Base-by-base conservation (phyloP, 2,888 invertebrate genomes). In the Gerris lacustris region DNA sequence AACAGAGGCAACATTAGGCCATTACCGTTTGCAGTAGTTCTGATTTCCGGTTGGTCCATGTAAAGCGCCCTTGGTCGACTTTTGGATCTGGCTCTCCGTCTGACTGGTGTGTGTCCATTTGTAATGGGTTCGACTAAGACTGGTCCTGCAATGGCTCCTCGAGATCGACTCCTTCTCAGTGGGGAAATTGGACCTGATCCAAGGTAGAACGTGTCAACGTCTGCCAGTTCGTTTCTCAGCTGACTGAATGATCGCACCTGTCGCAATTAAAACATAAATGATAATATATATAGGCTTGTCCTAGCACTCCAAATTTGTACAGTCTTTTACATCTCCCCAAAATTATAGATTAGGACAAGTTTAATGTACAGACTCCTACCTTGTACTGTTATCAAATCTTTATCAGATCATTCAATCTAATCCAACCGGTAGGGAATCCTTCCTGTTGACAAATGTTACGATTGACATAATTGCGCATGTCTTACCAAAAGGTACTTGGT, bases 241-340 rank as follows among this genome's bases (percentile, higher is more conserved):
- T 96, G 96, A 0, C 95, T 94, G 80, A 95, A 96, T 80, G 96
- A 95, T 76, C 93, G 86, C 5, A 96, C 91, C 93, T 92, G 79
- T 2, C 74, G 70, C 45, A 74, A 66, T n/a, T 31, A 64, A n/a
- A 31, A 31, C 31, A 31, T 31, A 1, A 1, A 31, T 31, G 44
- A 47, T 6, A 18, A 55, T 70, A 66, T 68, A n/a, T 31, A 31
- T 31, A 31, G 31, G 31, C 4, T 31, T 31, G 31, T 31, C 31
- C 18, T 4, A 67, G 17, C 15, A 4, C 9, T 4, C 5, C 15
- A 4, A 62, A 62, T 31, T 43, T 66, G 47, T 55, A 47, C 11
- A 7, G n/a, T 70, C 31, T 4, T 70, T 44, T 69, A 43, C 44
- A 44, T 63, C 17, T 1, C 4, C 18, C 18, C 15, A 18, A 1